These are phyloP conservation scores for Andrena praecox DNA, from an alignment of 2,888 invertebrate genomes.

Conservation along the genomic window DNA sequence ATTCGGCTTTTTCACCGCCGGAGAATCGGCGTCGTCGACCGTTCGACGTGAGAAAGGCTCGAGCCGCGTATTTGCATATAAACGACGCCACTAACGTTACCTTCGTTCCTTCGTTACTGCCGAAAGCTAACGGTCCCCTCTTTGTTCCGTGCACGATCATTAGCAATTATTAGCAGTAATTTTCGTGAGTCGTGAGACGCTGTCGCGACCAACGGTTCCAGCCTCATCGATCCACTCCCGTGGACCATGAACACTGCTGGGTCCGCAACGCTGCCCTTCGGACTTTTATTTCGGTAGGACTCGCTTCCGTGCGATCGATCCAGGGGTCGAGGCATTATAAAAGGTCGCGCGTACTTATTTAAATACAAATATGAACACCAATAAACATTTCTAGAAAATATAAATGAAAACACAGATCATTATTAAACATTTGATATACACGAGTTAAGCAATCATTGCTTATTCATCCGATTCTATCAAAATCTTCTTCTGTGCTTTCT, in stretches of 20 bases:
- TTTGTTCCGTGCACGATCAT: conserved; percentile 58
- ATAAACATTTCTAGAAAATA: too few species aligned
- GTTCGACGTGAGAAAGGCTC: conserved; percentile 61
- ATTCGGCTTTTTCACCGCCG: conserved; percentile 29
- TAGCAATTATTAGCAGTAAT: conserved; percentile 64
- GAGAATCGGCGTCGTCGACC: conserved; percentile 29
- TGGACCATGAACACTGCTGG: neutral
- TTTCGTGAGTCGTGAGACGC: conserved; percentile 54
- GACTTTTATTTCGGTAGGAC: neutral
- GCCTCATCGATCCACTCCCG: conserved; percentile 12
- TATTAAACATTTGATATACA: too few species aligned
- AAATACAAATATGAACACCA: too few species aligned
- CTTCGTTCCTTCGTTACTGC: conserved; percentile 35
- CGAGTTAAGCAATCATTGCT: too few species aligned
- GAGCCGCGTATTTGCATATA: conserved; percentile 58
- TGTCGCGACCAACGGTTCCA: conserved; percentile 15
- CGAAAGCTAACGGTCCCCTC: conserved; percentile 53
- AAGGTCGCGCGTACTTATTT: too few species aligned
- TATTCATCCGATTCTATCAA: too few species aligned
- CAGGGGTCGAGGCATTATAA: too few species aligned
- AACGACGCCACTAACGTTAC: conserved; percentile 56
- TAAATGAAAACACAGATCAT: too few species aligned
- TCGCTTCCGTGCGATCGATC: neutral
- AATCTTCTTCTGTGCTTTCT: too few species aligned
- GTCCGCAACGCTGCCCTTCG: neutral